A percentile compares a stretch with the other conserved stretches of the same genome.
Conservation (phyloP, 1,140 invertebrate species). For the Drosophila chauvacae region DNA sequence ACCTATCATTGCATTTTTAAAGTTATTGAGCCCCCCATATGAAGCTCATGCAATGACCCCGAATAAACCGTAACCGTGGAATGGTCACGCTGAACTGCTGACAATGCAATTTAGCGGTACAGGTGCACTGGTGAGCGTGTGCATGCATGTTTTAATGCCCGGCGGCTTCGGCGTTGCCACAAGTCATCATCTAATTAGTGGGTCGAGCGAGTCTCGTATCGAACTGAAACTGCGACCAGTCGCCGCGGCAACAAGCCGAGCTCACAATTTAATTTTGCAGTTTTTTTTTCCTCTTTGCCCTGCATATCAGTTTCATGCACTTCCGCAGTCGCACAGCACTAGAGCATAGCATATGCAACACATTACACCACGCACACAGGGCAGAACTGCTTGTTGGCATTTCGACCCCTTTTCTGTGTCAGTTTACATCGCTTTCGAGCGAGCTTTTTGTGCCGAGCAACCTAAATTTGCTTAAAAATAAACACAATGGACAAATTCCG, state of each 20-base stretch:
- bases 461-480: constrained; percentile 16
- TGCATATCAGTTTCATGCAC: constrained; percentile 62
- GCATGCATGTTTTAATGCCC: constrained; percentile 8
- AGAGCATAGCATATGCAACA: constrained; percentile 11
- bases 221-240: constrained; percentile 23
- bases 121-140: background rate
- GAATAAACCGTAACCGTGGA: constrained; percentile 26
- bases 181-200: constrained; percentile 65
- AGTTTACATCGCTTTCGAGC: constrained; percentile 16
- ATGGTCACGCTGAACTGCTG: constrained; percentile 40
- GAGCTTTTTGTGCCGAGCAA: constrained; percentile 21
- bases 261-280: constrained; percentile 4
- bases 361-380: background rate
- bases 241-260: constrained; percentile 1
- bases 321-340: constrained; percentile 37
- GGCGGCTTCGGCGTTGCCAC: constrained; percentile 50
- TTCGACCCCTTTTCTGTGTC: constrained; percentile 37
- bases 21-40: background rate
- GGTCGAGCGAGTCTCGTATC: constrained; percentile 40
- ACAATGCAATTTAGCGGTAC: constrained; percentile 23
- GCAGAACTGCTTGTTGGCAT: constrained; percentile 27
- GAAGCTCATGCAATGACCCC: constrained; percentile 28
- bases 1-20: no score
- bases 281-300: constrained; percentile 10
- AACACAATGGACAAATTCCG: constrained; percentile 3